Percentiles rank a stretch among this genome's conserved stretches.
Conservation (phyloP, 2,888 invertebrate genomes). For the Drosophila borealis region DNA sequence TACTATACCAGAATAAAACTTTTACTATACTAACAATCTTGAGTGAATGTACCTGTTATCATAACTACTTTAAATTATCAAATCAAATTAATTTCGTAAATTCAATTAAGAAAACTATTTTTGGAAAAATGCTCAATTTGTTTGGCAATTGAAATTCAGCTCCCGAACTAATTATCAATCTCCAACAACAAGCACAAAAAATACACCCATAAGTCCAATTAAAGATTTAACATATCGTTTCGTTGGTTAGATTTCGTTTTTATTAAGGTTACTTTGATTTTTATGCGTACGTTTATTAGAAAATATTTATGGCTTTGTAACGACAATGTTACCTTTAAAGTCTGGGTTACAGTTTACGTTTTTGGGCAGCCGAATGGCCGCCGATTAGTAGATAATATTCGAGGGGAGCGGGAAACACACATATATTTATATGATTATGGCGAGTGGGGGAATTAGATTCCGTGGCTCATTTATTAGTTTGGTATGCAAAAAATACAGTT, state of each 20-base stretch:
- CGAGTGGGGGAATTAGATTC: constrained; percentile 68
- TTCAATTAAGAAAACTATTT: too few species aligned
- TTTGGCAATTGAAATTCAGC: too few species aligned
- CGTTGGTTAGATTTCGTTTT: constrained; percentile 76
- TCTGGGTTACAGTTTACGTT: constrained; percentile 49
- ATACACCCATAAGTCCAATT: constrained; percentile 23
- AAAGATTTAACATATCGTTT: constrained; percentile 42
- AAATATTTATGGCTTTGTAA: constrained; percentile 69
- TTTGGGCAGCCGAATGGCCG: constrained; percentile 26
- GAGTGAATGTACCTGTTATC: neutral
- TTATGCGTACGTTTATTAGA: constrained; percentile 44
- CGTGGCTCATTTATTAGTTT: constrained; percentile 77
- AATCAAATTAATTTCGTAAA: too few species aligned
- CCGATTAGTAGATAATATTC: constrained; percentile 54
- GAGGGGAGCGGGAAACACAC: constrained; percentile 37
- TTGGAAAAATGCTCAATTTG: too few species aligned
- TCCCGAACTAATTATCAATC: neutral
- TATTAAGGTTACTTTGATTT: constrained; percentile 54
- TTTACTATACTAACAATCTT: constrained; percentile 56
- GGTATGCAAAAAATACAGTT: constrained; percentile 67
- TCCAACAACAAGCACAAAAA: neutral
- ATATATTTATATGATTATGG: constrained; percentile 45
- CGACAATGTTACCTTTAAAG: constrained; percentile 62
- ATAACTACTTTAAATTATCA: neutral
- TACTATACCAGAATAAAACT: constrained; percentile 66